Evolutionary conservation across 2,797 vertebrate species (phyloP), one percentile per base, ranked within the genome.

Genomic region (Sebastes baramenuke): DNA sequence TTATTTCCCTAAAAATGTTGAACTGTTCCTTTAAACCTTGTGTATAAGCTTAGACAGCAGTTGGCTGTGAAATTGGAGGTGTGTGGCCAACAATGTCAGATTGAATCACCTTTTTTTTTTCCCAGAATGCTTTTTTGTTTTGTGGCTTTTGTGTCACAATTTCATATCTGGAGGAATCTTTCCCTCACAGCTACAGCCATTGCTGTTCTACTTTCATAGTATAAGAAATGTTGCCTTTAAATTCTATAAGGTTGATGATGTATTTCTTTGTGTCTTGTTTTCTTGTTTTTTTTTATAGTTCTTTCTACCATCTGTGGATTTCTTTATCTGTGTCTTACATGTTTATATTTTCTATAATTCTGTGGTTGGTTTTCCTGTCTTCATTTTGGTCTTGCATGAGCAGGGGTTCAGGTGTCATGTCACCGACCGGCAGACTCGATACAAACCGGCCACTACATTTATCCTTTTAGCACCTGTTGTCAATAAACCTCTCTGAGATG

Each of bases 21-120:
- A 54, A 46, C n/a, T 55, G 1, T 62, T 61, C 54, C 24, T 81
- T 64, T 29, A 64, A 78, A 70, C 22, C 8, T 24, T 66, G 74
- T 18, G 18, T 3, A 66, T 71, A 58, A 55, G 70, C 58, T 74
- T 12, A 10, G 75, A 77, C 73, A 42, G 78, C 65, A 54, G 75
- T 32, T 59, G 60, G 83, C 75, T 84, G 75, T 80, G 80, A 72
- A 81, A 86, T 80, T 20, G 74, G 78, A 89, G 84, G 82, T 83
- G 84, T 87, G 67, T 42, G 6, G 66, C 64, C 83, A 80, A 58
- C 69, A 6, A 32, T 49, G 87, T 86, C 85, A 42, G 14, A 49
- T 59, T 24, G 55, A 87, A 87, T 89, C 83, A 80, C 6, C 49
- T 80, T 54, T 22, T 20, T 20, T n/a, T n/a, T 18, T 38, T 5